Evolutionary conservation across 2,888 invertebrate genomes (phyloP).

Genomic region (Melinaea marsaeus): DNA sequence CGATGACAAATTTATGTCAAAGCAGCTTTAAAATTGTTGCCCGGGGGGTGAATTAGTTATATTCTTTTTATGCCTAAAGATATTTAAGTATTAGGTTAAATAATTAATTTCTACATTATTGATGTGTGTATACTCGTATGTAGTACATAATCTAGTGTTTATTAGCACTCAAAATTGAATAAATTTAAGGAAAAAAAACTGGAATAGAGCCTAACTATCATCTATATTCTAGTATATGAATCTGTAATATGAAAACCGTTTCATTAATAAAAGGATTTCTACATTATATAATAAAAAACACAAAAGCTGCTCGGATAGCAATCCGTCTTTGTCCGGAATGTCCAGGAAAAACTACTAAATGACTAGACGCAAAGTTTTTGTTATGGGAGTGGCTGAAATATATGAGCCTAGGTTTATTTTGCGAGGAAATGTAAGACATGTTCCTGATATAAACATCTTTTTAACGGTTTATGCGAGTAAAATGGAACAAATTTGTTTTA

Average conservation of each 20-base stretch:
- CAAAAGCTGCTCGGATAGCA: constrained; percentile 10
- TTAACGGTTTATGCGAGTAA: not conserved
- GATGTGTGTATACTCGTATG: too few species aligned
- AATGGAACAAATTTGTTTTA: not conserved
- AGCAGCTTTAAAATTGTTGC: not conserved
- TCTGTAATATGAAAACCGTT: too few species aligned
- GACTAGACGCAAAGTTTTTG: constrained; percentile 21
- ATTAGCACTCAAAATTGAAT: too few species aligned
- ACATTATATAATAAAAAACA: constrained; percentile 12
- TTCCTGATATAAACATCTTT: not conserved
- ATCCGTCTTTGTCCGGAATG: constrained; percentile 35
- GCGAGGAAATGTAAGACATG: constrained; percentile 5
- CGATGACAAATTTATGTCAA: constrained; percentile 14
- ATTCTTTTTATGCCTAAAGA: too few species aligned
- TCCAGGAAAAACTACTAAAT: constrained; percentile 35
- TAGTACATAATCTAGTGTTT: too few species aligned
- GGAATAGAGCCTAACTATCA: too few species aligned
- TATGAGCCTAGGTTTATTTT: constrained; percentile 21
- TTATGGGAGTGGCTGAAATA: constrained; percentile 18
- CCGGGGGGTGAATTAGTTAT: too few species aligned
- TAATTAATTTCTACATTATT: too few species aligned
- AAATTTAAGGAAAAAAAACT: too few species aligned
- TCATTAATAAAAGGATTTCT: constrained; percentile 2
- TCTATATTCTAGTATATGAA: too few species aligned
- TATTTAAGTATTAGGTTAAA: too few species aligned